A percentile compares a stretch with the other conserved stretches of the same genome.
Evolutionary conservation across 2,888 invertebrate species (phyloP).

Genomic region (Dicycla oo): DNA sequence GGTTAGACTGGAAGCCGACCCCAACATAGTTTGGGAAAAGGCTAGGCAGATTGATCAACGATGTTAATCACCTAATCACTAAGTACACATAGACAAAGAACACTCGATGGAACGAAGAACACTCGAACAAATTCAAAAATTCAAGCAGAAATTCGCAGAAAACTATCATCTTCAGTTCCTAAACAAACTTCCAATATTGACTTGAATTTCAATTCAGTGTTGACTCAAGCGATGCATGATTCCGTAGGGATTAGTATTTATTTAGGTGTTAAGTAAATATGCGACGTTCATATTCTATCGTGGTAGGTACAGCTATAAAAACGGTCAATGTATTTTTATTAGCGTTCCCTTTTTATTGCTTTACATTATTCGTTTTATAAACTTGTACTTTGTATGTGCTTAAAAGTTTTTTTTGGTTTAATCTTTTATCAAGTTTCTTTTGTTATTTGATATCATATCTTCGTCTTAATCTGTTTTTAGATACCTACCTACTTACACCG

Average conservation of each 20-base stretch:
- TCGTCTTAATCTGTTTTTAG: background rate
- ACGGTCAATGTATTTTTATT: slow-evolving; percentile 50
- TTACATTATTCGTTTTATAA: slow-evolving; percentile 8
- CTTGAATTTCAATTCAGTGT: slow-evolving; percentile 54
- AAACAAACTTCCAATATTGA: slow-evolving; percentile 64
- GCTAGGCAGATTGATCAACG: no score
- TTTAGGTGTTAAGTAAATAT: slow-evolving; percentile 62
- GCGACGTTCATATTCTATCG: slow-evolving; percentile 50
- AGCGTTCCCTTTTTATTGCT: slow-evolving; percentile 38
- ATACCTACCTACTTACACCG: background rate
- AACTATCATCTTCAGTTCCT: slow-evolving; percentile 46
- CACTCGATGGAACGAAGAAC: slow-evolving; percentile 36
- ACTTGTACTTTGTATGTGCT: background rate
- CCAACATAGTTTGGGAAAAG: no score
- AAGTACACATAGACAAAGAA: slow-evolving; percentile 12
- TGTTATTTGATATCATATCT: background rate
- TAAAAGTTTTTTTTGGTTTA: background rate
- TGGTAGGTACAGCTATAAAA: slow-evolving; percentile 45
- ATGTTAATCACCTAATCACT: no score
- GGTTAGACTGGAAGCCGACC: no score
- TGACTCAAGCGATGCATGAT: slow-evolving; percentile 41
- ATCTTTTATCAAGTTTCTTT: background rate
- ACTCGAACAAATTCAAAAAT: slow-evolving; percentile 32
- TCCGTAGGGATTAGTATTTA: slow-evolving; percentile 54
- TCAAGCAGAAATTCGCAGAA: slow-evolving; percentile 59